Conservation (phyloP, 2,113 vertebrate species). For the Camelus bactrianus region DNA sequence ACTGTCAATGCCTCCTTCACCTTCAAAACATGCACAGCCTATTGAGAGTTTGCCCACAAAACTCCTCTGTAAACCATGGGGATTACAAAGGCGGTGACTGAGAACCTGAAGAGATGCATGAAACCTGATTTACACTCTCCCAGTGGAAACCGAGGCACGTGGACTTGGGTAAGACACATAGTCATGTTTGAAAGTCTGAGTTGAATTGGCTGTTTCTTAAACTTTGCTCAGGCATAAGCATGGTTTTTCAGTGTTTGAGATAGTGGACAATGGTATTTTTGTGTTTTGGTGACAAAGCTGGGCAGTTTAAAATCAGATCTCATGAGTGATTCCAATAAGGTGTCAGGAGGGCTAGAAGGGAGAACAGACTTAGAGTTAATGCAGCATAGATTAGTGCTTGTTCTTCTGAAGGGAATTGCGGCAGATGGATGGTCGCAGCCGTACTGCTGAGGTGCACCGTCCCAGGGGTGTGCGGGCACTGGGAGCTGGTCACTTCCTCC, state of each 20-base stretch:
- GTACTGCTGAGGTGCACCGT: not conserved
- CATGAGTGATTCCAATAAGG: not conserved
- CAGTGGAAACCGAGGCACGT: accelerated
- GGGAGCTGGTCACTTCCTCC: too few species aligned
- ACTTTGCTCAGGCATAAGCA: not conserved
- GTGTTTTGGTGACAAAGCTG: not conserved
- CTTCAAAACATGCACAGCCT: not conserved
- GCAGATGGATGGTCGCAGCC: not conserved
- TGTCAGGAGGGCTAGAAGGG: not conserved
- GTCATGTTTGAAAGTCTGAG: too few species aligned
- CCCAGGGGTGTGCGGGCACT: not conserved
- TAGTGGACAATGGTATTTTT: too few species aligned
- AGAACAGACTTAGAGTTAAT: not conserved
- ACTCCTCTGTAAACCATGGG: not conserved
- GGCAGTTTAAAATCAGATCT: not conserved
- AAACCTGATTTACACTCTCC: not conserved
- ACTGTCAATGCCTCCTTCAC: not conserved
- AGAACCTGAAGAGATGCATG: not conserved
- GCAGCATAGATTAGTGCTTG: not conserved
- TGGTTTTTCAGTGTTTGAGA: not conserved
- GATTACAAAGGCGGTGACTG: not conserved
- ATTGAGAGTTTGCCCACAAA: not conserved
- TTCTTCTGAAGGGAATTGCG: accelerated
- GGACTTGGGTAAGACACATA: too few species aligned
- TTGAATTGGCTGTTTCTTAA: not conserved